phyloP scores from a whole-genome alignment of 2,888 invertebrate genomes.

The Ceraclea dissimilis region DNA sequence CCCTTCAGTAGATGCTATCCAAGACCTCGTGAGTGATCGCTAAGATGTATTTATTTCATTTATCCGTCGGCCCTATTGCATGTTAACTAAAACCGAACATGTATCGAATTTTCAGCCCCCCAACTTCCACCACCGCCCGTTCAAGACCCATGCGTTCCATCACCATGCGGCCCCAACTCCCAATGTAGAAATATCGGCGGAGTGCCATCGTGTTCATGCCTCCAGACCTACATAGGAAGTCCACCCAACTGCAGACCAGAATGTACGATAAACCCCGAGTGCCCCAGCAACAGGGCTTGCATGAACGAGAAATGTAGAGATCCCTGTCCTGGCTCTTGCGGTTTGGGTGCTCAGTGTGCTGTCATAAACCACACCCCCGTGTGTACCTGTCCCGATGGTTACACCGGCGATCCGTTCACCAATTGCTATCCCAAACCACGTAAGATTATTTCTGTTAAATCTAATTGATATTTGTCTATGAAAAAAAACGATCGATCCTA shows the following conservation, averaged over 20 bases:
- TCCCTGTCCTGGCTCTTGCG: conserved; percentile 64
- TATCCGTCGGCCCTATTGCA: too few relatives aligned
- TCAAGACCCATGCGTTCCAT: conserved; percentile 58
- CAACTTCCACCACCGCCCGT: conserved; percentile 41
- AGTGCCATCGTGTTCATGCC: conserved; percentile 56
- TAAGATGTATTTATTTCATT: too few relatives aligned
- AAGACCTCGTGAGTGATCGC: conserved; percentile 46
- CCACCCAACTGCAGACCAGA: conserved; percentile 63
- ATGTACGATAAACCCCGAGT: conserved; percentile 60
- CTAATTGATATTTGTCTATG: conserved; percentile 28
- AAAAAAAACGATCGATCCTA: too few relatives aligned
- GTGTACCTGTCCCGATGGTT: conserved; percentile 52
- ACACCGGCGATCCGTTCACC: conserved; percentile 56
- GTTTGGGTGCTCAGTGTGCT: conserved; percentile 48
- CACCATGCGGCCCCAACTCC: conserved; percentile 60
- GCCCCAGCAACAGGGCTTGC: conserved; percentile 57
- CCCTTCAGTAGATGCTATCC: conserved; percentile 55
- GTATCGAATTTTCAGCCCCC: conserved; percentile 35
- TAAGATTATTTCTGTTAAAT: conserved; percentile 21
- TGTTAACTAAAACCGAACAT: too few relatives aligned
- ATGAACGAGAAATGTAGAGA: conserved; percentile 57
- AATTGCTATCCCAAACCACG: conserved; percentile 36
- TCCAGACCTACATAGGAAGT: conserved; percentile 52
- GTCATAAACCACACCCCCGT: conserved; percentile 57
- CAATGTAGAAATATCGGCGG: conserved; percentile 49